Evolutionary conservation across 1,140 invertebrate species (phyloP), one percentile per base, ranked within the genome.

Genomic region (Drosophila navojoa): DNA sequence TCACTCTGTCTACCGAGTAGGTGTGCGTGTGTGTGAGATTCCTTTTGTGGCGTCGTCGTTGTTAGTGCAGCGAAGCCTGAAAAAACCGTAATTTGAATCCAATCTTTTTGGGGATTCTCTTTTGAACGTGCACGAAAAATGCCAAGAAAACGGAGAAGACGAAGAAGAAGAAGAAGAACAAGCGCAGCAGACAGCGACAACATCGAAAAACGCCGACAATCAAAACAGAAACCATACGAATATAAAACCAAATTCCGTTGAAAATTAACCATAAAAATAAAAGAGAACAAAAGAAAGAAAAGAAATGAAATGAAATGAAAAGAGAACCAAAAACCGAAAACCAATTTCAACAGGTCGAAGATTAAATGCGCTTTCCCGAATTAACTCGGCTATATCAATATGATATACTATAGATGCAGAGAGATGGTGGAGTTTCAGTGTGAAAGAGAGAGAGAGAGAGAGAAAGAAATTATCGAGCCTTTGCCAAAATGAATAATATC

Each of bases 71-170:
- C 80, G 82, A 87, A 87, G 76, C 73, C 84, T 77, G 70, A 72
- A 79, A 87, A 84, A 89, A 89, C 74, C 66, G 82, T 87, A 87
- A 87, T 87, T 87, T 89, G 84, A 87, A 89, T 89, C 79, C 82
- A 87, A 87, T 87, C 72, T 79, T 72, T 64, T 67, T 68, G 75
- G 75, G 78, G 66, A 87, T 82, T 81, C 82, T 86, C 71, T 61
- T 74, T 60, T 60, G 53, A 32, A 42, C 45, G 25, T 16, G 57
- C 42, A 45, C 45, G 54, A 74, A 85, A 54, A 69, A 74, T 61
- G 66, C 58, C 42, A 57, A 60, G 55, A 38, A 42, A 1, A 27
- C 5, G 54, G 19, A n/a, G 16, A 53, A 40, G 11, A 22, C n/a
- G n/a, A n/a, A 49, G 50, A 62, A 61, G 49, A 42, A 54, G 50